These are phyloP conservation scores for Caprella mutica DNA, from an alignment of 2,888 invertebrate species.

Conservation along the genomic window DNA sequence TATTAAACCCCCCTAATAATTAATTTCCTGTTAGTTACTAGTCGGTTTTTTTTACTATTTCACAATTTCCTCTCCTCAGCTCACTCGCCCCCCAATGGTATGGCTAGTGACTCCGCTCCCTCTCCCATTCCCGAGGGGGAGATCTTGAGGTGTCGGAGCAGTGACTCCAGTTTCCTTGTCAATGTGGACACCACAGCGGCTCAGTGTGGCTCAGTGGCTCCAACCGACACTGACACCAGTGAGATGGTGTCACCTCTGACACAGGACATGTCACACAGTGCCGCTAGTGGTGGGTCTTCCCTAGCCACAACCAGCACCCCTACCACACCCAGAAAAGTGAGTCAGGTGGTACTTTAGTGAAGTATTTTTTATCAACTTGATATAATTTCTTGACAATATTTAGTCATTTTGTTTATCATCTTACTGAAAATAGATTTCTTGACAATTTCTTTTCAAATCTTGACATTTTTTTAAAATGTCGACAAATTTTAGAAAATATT, in stretches of 20 bases:
- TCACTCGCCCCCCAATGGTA: constrained; percentile 25
- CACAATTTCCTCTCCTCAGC: constrained; percentile 12
- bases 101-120: constrained; percentile 26
- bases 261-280: constrained; percentile 51
- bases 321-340: constrained; percentile 36
- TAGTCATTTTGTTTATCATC: neutral
- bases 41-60: no score
- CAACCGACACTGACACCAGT: constrained; percentile 54
- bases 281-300: constrained; percentile 39
- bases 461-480: neutral
- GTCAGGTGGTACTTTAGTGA: neutral
- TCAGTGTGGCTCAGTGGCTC: neutral
- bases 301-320: constrained; percentile 34
- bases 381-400: neutral
- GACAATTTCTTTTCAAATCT: neutral
- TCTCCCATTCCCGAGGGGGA: neutral
- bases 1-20: neutral
- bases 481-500: neutral
- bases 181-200: neutral
- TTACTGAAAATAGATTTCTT: neutral
- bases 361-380: neutral
- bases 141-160: neutral
- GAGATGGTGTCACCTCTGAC: constrained; percentile 52
- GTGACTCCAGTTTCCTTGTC: neutral
- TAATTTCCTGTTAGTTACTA: no score